Evolutionary conservation across 2,888 invertebrate species (phyloP).

Genomic region (Nemoura dubitans): DNA sequence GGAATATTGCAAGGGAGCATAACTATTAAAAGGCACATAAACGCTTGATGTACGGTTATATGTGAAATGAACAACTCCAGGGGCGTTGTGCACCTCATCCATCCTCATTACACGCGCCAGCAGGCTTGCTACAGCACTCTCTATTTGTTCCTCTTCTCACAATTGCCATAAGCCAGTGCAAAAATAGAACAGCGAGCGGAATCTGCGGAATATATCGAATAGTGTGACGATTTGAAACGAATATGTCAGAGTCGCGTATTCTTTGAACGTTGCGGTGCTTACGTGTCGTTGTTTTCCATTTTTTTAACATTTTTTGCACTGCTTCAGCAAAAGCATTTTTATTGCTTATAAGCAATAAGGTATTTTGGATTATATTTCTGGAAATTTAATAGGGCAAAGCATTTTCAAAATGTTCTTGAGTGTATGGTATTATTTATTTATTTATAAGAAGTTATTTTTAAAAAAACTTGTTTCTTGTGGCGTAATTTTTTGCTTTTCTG

Average conservation of each 20-base stretch:
- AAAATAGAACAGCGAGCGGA: neutral
- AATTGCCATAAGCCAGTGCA: neutral
- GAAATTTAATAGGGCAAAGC: too few relatives aligned
- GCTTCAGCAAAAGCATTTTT: too few relatives aligned
- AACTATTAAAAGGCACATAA: constrained; percentile 44
- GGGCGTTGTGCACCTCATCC: constrained; percentile 44
- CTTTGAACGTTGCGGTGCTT: too few relatives aligned
- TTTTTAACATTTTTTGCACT: too few relatives aligned
- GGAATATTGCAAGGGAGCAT: constrained; percentile 18
- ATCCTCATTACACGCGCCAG: constrained; percentile 47
- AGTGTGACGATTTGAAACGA: neutral
- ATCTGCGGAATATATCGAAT: neutral
- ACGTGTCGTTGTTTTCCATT: too few relatives aligned
- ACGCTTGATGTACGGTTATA: constrained; percentile 13
- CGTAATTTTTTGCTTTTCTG: too few relatives aligned
- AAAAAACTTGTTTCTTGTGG: too few relatives aligned
- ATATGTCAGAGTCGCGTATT: neutral
- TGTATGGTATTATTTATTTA: too few relatives aligned
- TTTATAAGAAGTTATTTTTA: too few relatives aligned
- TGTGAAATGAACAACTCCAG: constrained; percentile 19
- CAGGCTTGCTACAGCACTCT: constrained; percentile 21
- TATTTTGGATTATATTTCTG: too few relatives aligned
- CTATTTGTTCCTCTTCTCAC: constrained; percentile 37
- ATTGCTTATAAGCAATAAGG: too few relatives aligned
- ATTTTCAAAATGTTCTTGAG: too few relatives aligned